Conservation (phyloP, 2,113 vertebrate genomes). For the Hiodon alosoides region DNA sequence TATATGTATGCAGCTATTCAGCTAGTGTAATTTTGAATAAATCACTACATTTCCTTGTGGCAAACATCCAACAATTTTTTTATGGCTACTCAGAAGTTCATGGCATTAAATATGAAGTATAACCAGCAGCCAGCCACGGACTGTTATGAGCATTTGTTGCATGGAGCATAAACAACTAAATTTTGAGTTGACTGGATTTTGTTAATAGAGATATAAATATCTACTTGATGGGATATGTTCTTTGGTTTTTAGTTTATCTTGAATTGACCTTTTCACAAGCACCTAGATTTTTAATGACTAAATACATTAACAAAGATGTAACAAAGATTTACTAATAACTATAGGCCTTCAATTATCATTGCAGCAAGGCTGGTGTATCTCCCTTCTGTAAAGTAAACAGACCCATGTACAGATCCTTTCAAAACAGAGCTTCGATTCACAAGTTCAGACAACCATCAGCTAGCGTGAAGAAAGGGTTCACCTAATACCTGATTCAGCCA, state of each 20-base stretch:
- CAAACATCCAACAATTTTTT: conserved; percentile 12
- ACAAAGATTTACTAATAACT: neutral
- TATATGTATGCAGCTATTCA: too few relatives aligned
- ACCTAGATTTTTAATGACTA: neutral
- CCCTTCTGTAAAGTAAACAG: conserved; percentile 2
- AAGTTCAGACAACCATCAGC: neutral
- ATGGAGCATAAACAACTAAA: conserved; percentile 24
- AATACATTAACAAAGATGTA: neutral
- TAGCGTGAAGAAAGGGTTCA: neutral
- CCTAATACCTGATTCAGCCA: conserved; percentile 63
- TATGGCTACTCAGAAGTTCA: conserved; percentile 13
- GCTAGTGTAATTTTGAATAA: neutral
- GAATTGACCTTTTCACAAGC: too few relatives aligned
- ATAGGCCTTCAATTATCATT: neutral
- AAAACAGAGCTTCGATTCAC: neutral
- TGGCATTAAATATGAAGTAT: conserved; percentile 27
- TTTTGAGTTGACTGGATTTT: neutral
- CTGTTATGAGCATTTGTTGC: conserved; percentile 15
- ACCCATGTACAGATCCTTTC: neutral
- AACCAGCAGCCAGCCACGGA: conserved; percentile 12
- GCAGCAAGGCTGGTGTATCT: neutral
- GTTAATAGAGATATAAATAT: neutral
- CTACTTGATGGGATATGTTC: too few relatives aligned
- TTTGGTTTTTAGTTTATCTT: too few relatives aligned
- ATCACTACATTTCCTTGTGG: neutral